phyloP scores from a whole-genome alignment of 2,888 invertebrate genomes.

The Anthoptus insignis region DNA sequence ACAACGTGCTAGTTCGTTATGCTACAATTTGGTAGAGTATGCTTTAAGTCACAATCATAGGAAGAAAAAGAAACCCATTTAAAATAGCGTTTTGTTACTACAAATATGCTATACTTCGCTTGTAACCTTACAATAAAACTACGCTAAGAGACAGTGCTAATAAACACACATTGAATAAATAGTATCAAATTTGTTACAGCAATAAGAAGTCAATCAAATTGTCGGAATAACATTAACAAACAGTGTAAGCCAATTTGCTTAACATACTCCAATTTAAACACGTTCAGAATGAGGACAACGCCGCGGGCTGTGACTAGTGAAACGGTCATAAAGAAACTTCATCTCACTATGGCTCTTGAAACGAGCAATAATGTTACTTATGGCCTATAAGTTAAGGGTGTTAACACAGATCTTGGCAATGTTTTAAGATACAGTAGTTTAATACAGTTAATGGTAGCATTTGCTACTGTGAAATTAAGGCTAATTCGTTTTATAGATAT shows the following conservation, averaged over 20 bases:
- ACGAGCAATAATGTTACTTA: neutral
- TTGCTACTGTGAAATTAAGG: slow-evolving; percentile 68
- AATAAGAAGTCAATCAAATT: slow-evolving; percentile 22
- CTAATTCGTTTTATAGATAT: slow-evolving; percentile 65
- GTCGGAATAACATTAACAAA: slow-evolving; percentile 27
- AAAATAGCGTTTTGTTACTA: too few species aligned
- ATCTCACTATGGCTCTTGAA: neutral
- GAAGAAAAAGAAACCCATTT: too few species aligned
- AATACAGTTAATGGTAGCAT: slow-evolving; percentile 53
- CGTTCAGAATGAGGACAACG: slow-evolving; percentile 22
- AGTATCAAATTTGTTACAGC: slow-evolving; percentile 20
- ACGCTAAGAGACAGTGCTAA: too few species aligned
- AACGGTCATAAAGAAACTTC: slow-evolving; percentile 1
- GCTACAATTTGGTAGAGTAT: too few species aligned
- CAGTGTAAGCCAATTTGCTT: slow-evolving; percentile 33
- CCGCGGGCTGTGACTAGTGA: slow-evolving; percentile 19
- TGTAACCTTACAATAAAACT: too few species aligned
- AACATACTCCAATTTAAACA: slow-evolving; percentile 28
- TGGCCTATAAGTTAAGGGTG: slow-evolving; percentile 5
- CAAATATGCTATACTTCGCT: too few species aligned
- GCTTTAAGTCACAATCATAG: too few species aligned
- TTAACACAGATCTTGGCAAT: neutral
- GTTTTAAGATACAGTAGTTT: slow-evolving; percentile 24
- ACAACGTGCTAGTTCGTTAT: too few species aligned
- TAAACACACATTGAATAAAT: neutral